Percentiles rank a stretch among this genome's conserved stretches.
Conservation (phyloP, 2,113 vertebrate species). For the Xyliphius kryptos region DNA sequence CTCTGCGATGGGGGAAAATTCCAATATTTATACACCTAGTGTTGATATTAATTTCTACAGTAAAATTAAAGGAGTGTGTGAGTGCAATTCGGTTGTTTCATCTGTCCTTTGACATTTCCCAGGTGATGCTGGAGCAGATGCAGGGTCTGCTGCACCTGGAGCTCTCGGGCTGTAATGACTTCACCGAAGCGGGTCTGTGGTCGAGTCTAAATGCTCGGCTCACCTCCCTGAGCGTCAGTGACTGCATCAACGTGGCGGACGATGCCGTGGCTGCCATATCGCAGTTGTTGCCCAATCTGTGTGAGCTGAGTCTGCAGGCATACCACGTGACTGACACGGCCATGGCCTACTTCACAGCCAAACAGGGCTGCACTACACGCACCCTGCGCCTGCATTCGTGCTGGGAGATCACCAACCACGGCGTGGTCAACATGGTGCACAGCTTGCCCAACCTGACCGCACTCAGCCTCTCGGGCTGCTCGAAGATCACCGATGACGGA, state of each 20-base stretch:
- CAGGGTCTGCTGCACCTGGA: slow-evolving; percentile 91
- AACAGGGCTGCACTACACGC: slow-evolving; percentile 97
- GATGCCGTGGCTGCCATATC: slow-evolving; percentile 97
- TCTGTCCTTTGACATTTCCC: no score
- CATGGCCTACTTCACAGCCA: slow-evolving; percentile 96
- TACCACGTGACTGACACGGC: slow-evolving; percentile 98
- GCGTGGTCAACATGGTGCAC: slow-evolving; percentile 98
- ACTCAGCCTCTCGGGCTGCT: slow-evolving; percentile 96
- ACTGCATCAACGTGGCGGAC: slow-evolving; percentile 97
- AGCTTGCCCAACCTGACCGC: slow-evolving; percentile 94
- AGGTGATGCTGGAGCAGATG: slow-evolving; percentile 99
- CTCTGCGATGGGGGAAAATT: no score
- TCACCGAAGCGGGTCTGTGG: slow-evolving; percentile 95
- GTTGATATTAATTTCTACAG: no score
- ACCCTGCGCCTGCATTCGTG: slow-evolving; percentile 95
- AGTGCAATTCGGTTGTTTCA: no score
- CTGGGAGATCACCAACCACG: slow-evolving; percentile 99
- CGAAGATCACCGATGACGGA: slow-evolving; percentile 93
- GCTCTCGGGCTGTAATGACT: slow-evolving; percentile 94
- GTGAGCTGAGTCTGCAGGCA: slow-evolving; percentile 93
- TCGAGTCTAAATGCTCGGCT: slow-evolving; percentile 93
- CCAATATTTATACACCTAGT: no score
- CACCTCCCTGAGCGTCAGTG: slow-evolving; percentile 90
- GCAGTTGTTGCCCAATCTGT: slow-evolving; percentile 92
- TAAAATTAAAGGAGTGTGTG: no score